Evolutionary conservation across 92 coral and sea anemone genomes (phyloP), one percentile per base, ranked within the genome.

Genomic region (Muricea muricata): DNA sequence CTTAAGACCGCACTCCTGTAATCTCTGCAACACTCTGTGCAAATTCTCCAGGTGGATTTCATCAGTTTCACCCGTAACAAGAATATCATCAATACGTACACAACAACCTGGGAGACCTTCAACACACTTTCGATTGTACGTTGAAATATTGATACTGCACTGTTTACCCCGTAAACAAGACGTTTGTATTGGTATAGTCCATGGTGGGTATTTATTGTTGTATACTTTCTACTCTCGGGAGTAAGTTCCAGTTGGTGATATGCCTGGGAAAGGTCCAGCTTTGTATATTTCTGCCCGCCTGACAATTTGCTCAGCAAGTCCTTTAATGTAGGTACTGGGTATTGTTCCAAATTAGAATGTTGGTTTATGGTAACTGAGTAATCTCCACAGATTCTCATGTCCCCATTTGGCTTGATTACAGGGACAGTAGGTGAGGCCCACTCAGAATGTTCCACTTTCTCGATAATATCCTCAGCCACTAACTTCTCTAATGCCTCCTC

Each of bases 241-340:
- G 79, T 0, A 18, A 83, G 91, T 28, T 87, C 73, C 31, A 90
- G 31, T 46, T 87, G 91, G n/a, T 76, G 93, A 32, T 90, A 84
- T 42, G 93, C 93, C 32, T 91, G 91, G 32, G 85, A 81, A 34
- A 91, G n/a, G 88, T 88, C 91, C 48, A 88, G 86, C 56, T 80
- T 84, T 34, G 90, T 91, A 30, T 81, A 50, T 67, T 86, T 31
- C n/a, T n/a, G n/a, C n/a, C n/a, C n/a, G n/a, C n/a, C n/a, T n/a
- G n/a, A n/a, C 5, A 86, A 42, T 72, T 83, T 63, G 47, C 72
- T 74, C 33, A 70, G 33, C 45, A 91, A 40, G 35, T 88, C 90
- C 77, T 88, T 76, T 52, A 88, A 65, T 17, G 73, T 75, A 17
- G 89, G 87, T 39, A 88, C 89, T 14, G 91, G 90, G 79, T 80